Conservation (phyloP, 2,797 vertebrate genomes). For the Phrynocephalus vlangalii region DNA sequence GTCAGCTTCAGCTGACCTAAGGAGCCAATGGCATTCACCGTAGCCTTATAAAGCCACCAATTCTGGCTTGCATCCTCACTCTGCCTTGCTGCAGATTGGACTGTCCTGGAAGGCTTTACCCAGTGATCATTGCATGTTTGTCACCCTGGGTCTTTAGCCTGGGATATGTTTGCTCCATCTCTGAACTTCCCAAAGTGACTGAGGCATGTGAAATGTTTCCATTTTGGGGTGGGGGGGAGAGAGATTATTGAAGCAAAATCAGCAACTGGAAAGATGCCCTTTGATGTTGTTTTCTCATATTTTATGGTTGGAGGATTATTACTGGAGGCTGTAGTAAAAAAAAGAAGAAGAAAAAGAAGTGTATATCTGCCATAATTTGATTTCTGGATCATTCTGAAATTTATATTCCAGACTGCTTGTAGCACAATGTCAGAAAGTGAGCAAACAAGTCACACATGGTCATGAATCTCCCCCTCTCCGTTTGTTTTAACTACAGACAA, state of each 20-base stretch:
- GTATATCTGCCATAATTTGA: constrained; percentile 62
- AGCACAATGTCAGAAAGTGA: constrained; percentile 59
- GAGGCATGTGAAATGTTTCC: constrained; percentile 65
- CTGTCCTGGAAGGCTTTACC: not conserved
- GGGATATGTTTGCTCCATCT: not conserved
- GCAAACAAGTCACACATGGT: constrained; percentile 38
- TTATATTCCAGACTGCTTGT: constrained; percentile 34
- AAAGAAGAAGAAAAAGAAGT: constrained; percentile 59
- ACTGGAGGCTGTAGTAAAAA: constrained; percentile 5
- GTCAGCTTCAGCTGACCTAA: not conserved
- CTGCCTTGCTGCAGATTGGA: not conserved
- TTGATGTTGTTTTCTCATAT: constrained; percentile 60
- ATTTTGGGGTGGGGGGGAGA: not conserved
- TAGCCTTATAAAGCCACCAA: not conserved
- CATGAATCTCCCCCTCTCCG: constrained; percentile 50
- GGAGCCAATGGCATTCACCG: not conserved
- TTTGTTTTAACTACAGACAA: constrained; percentile 61
- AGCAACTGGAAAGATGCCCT: constrained; percentile 55
- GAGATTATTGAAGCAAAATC: constrained; percentile 47
- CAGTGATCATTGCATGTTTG: not conserved
- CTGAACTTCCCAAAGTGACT: not conserved
- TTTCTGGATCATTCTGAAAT: constrained; percentile 64
- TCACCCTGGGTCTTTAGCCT: not conserved
- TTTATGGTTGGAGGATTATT: constrained; percentile 67
- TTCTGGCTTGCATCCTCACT: not conserved